phyloP scores from a whole-genome alignment of 2,888 invertebrate species.

The Acanthopleura granulata region DNA sequence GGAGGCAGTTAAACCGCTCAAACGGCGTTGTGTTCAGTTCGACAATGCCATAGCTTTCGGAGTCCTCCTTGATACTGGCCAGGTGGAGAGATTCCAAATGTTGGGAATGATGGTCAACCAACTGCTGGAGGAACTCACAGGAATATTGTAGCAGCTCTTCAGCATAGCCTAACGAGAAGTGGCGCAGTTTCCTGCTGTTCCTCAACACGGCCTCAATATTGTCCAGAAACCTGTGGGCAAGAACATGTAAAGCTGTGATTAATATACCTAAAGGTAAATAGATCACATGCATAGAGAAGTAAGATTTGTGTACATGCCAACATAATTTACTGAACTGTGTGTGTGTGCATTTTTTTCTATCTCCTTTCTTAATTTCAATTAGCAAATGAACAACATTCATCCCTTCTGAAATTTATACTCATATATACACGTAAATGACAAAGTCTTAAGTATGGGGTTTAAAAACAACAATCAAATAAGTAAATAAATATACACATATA shows the following conservation, averaged over 20 bases:
- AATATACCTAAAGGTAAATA: too few relatives aligned
- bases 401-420: too few relatives aligned
- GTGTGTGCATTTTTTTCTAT: too few relatives aligned
- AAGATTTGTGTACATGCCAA: too few relatives aligned
- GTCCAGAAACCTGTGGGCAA: slow-evolving; percentile 55
- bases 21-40: slow-evolving; percentile 75
- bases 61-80: slow-evolving; percentile 82
- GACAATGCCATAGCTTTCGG: slow-evolving; percentile 76
- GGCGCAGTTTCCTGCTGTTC: slow-evolving; percentile 71
- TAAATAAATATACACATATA: too few relatives aligned
- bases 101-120: slow-evolving; percentile 72
- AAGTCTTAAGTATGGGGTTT: too few relatives aligned
- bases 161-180: slow-evolving; percentile 74
- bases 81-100: slow-evolving; percentile 77
- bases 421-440: too few relatives aligned
- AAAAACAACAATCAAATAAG: too few relatives aligned
- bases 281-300: too few relatives aligned
- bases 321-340: too few relatives aligned
- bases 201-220: slow-evolving; percentile 71
- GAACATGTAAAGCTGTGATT: not conserved
- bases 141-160: slow-evolving; percentile 73
- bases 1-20: slow-evolving; percentile 75
- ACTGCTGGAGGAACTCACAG: slow-evolving; percentile 69
- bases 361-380: too few relatives aligned
- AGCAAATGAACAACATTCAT: too few relatives aligned